These are phyloP conservation scores for Xiphorhynchus elegans DNA, from an alignment of 2,113 vertebrate genomes.

Conservation along the genomic window DNA sequence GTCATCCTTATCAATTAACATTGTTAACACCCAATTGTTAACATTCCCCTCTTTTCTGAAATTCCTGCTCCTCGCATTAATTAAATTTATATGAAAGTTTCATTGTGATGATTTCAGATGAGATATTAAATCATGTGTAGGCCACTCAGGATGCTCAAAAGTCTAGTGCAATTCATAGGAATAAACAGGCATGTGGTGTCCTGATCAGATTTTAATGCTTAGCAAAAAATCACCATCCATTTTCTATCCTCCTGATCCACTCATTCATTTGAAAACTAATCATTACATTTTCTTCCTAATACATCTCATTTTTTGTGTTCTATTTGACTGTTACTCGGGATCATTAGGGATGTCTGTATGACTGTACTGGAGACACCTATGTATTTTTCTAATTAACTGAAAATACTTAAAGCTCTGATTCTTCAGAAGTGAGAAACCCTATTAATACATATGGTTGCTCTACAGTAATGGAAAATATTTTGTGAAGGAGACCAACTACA, in stretches of 20 bases:
- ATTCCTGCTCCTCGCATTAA: background rate
- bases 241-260: background rate
- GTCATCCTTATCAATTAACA: background rate
- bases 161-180: background rate
- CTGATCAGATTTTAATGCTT: background rate
- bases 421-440: background rate
- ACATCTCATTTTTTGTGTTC: background rate
- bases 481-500: conserved; percentile 25
- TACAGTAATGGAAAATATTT: background rate
- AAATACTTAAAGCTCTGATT: background rate
- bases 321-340: background rate
- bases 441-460: background rate
- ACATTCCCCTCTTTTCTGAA: background rate
- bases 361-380: background rate
- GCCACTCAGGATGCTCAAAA: background rate
- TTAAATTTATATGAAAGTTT: background rate
- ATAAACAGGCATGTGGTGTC: background rate
- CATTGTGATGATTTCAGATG: background rate
- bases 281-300: background rate
- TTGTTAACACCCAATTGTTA: background rate
- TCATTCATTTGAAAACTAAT: background rate
- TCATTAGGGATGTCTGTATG: background rate
- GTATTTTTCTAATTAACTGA: background rate
- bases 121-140: background rate
- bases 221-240: background rate